These are phyloP conservation scores for Passer domesticus DNA, from an alignment of 2,113 vertebrate genomes.

Conservation along the genomic window DNA sequence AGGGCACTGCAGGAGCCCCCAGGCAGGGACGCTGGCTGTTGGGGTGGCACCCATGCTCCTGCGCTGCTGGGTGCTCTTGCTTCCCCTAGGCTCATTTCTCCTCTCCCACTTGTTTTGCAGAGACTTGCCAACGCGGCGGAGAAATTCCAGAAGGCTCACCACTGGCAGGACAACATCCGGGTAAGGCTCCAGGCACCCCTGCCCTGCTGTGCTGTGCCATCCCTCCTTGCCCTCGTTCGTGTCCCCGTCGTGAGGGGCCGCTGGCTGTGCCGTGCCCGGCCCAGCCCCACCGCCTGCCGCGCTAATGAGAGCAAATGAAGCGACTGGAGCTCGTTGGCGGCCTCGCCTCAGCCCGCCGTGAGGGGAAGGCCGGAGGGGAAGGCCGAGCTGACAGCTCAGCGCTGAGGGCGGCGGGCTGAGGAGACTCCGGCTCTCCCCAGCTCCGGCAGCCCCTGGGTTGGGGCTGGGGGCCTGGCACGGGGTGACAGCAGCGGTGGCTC, in stretches of 20 bases:
- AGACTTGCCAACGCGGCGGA: conserved; percentile 90
- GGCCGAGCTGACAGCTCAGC: background rate
- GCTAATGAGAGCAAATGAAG: conserved; percentile 48
- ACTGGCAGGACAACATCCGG: conserved; percentile 94
- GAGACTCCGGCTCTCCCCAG: background rate
- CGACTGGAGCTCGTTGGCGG: conserved; percentile 31
- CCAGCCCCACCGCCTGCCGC: background rate
- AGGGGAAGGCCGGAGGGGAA: conserved; percentile 42
- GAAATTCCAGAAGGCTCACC: conserved; percentile 90
- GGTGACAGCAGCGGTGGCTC: background rate
- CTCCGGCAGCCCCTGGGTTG: rapidly evolving
- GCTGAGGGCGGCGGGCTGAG: background rate
- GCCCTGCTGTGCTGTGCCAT: background rate
- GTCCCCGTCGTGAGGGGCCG: rapidly evolving
- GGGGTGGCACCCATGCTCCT: rapidly evolving
- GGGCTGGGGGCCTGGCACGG: rapidly evolving
- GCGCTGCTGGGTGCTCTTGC: rapidly evolving
- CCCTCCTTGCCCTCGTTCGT: rapidly evolving
- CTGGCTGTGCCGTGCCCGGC: rapidly evolving
- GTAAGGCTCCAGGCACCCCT: conserved; percentile 64
- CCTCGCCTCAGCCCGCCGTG: background rate
- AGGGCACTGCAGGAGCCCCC: background rate
- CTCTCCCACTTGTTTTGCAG: conserved; percentile 71
- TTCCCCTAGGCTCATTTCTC: background rate
- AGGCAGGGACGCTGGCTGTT: too few species aligned